These are phyloP conservation scores for Cryptotis parvus DNA, from an alignment of 2,113 vertebrate genomes.

Conservation along the genomic window DNA sequence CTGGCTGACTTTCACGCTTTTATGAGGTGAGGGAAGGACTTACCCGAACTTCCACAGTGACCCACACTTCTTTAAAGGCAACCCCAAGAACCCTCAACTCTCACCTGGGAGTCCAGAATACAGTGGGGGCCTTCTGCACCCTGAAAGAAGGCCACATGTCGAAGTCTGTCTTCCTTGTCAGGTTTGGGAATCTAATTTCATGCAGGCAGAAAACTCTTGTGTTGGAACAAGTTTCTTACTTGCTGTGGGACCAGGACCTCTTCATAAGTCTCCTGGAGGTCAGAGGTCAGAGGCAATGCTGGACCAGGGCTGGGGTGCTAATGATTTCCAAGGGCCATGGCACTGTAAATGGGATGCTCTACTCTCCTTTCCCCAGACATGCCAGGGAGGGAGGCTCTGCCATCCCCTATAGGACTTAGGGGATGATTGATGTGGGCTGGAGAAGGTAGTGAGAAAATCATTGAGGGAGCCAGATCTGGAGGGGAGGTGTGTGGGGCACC, in stretches of 20 bases:
- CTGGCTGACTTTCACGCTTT: constrained; percentile 7
- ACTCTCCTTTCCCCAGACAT: constrained; percentile 82
- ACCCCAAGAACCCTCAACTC: too few relatives aligned
- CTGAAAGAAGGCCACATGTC: not conserved
- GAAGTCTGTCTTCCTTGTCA: not conserved
- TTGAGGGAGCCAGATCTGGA: too few relatives aligned
- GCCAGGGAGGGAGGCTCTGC: constrained; percentile 18
- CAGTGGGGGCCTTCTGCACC: not conserved
- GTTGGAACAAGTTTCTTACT: constrained; percentile 82
- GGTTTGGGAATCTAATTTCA: constrained; percentile 49
- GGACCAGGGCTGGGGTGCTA: constrained; percentile 86
- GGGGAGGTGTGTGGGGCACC: too few relatives aligned
- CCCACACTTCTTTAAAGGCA: not conserved
- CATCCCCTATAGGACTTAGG: not conserved
- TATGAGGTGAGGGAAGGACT: constrained; percentile 26
- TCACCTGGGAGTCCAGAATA: not conserved
- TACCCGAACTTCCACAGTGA: constrained; percentile 14
- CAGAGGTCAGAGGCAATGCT: constrained; percentile 77
- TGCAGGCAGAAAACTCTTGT: constrained; percentile 52
- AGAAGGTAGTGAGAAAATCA: too few relatives aligned
- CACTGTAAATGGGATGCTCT: constrained; percentile 81
- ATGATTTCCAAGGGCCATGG: constrained; percentile 86
- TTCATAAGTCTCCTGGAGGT: constrained; percentile 86
- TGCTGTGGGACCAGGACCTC: constrained; percentile 84
- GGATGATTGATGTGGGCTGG: too few relatives aligned